Evolutionary conservation across 2,113 vertebrate species (phyloP), one percentile per base, ranked within the genome.

Genomic region (Potamarius usumacintae): DNA sequence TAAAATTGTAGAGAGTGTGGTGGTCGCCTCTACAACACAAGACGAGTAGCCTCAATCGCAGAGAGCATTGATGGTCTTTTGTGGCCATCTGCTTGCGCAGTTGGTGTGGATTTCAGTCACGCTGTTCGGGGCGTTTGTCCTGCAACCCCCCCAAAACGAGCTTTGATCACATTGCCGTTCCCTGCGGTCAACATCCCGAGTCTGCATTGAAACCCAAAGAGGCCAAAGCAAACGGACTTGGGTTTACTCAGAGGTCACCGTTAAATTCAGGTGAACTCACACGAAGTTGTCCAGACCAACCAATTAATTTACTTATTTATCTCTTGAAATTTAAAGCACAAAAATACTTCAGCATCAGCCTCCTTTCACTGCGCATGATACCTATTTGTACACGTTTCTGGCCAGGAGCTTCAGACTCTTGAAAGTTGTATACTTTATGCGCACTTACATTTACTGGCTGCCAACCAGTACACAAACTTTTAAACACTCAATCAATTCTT

Each of bases 61-160:
- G 11, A n/a, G 3, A 2, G 20, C 11, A 22, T 69, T 78, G 30
- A 81, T 72, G 30, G 53, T 42, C 58, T 57, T 58, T 84, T 48
- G 53, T 81, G 60, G 72, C 89, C 90, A 90, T 89, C 89, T 91
- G 88, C 85, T 89, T 58, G 69, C 76, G 53, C 69, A 90, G 83
- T 88, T 90, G 84, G 83, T 89, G 87, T 89, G 79, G 83, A 86
- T 90, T 88, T 87, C 58, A 80, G 34, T 87, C 84, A 84, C 74
- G 87, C 88, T 90, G 89, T 87, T 85, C 72, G 18, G 77, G 81
- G 77, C 84, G 89, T 88, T 91, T 89, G 84, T 88, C 83, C 84
- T 85, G 87, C 42, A 82, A 30, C 85, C 89, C 87, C 83, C 78
- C 55, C 60, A 52, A 69, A 80, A 77, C 67, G 83, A n/a, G 69